These are phyloP conservation scores for Drosophila rellima DNA, from an alignment of 2,888 invertebrate genomes.

Conservation along the genomic window DNA sequence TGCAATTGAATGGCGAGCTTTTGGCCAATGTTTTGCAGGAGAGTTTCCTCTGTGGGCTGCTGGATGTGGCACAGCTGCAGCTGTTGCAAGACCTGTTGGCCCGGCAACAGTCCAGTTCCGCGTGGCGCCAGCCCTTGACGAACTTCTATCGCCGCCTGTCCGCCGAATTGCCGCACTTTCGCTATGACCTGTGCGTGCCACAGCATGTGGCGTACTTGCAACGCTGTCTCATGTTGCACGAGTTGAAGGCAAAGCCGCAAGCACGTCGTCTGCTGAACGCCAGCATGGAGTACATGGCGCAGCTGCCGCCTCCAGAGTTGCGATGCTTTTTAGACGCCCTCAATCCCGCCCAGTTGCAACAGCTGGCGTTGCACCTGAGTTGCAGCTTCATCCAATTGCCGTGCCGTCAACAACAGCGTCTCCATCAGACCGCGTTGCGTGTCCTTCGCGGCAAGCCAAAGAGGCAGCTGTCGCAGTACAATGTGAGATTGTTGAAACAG, in stretches of 20 bases:
- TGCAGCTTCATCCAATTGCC: constrained; percentile 7
- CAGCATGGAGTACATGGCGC: constrained; percentile 9
- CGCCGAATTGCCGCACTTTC: constrained; percentile 12
- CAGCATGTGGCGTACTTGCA: constrained; percentile 12
- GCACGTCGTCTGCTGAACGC: constrained; percentile 12
- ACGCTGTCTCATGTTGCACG: constrained; percentile 5
- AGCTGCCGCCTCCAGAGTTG: neutral
- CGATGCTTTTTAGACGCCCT: constrained; percentile 4
- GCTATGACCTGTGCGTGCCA: constrained; percentile 1
- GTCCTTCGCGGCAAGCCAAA: neutral
- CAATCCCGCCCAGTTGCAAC: constrained; percentile 22
- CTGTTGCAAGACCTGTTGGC: constrained; percentile 17
- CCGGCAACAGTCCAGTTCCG: neutral
- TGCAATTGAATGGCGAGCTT: neutral
- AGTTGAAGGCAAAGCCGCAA: constrained; percentile 4
- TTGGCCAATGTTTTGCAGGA: constrained; percentile 1
- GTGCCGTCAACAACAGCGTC: constrained; percentile 5
- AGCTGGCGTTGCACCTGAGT: constrained; percentile 2
- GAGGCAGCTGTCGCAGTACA: neutral
- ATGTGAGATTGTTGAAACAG: neutral
- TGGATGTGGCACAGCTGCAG: constrained; percentile 22
- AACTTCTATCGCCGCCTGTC: constrained; percentile 14
- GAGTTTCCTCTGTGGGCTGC: constrained; percentile 10
- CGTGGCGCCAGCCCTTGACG: neutral
- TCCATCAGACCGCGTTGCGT: constrained; percentile 1